A percentile compares a stretch with the other conserved stretches of the same genome.
phyloP scores from a whole-genome alignment of 2,888 invertebrate species.

The Sepioteuthis lessoniana region DNA sequence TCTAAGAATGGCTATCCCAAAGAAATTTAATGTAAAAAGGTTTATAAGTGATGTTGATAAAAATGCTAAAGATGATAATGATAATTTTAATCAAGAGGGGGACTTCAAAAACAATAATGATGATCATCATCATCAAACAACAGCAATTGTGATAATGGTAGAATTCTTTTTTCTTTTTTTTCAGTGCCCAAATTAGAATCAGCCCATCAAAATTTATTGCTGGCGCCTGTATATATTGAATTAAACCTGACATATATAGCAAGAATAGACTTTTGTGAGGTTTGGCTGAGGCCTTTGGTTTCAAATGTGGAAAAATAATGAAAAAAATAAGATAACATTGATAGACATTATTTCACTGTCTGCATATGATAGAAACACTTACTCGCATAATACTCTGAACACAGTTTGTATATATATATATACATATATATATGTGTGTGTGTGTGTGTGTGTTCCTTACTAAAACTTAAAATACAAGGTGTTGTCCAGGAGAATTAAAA shows the following conservation, averaged over 20 bases:
- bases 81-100: not conserved
- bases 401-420: not conserved
- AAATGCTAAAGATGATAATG: not conserved
- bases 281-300: not conserved
- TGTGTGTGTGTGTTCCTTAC: too few relatives aligned
- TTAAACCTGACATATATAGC: not conserved
- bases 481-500: not conserved
- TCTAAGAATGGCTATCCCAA: too few relatives aligned
- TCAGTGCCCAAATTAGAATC: not conserved
- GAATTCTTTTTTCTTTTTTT: not conserved
- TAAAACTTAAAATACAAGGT: not conserved
- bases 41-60: not conserved
- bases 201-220: not conserved
- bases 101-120: not conserved
- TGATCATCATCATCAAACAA: too few relatives aligned
- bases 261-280: conserved; percentile 8
- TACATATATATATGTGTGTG: too few relatives aligned
- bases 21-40: too few relatives aligned
- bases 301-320: not conserved
- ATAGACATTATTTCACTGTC: not conserved
- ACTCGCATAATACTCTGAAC: not conserved
- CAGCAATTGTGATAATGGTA: not conserved
- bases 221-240: not conserved
- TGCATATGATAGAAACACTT: not conserved
- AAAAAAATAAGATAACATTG: not conserved